Evolutionary conservation across 2,797 vertebrate species (phyloP), one percentile per base, ranked within the genome.

Genomic region (Spondyliosoma cantharus): DNA sequence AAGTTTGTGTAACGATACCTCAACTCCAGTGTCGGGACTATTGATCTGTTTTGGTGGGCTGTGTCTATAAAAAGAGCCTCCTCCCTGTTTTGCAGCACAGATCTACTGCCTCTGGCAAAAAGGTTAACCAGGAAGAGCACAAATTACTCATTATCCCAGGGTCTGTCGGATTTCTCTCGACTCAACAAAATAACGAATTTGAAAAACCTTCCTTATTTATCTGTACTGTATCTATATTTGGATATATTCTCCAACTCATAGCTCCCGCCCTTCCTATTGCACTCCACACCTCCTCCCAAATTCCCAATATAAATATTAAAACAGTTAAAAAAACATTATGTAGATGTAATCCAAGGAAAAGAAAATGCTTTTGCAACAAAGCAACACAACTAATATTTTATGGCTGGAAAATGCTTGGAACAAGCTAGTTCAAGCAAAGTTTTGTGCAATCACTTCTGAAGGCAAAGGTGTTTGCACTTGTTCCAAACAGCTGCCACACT

Each of bases 41-140:
- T 90, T 25, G 89, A 92, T 87, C 78, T 90, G 89, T 82, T 89
- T 86, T 81, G 67, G 53, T 80, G 71, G 42, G 22, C 43, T 16
- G 64, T 48, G 49, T 48, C 90, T 91, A 90, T 93, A 90, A 92
- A 93, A 94, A 90, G 84, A 81, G 42, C 48, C 72, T 76, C 25
- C 17, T 53, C 71, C 43, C 56, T 68, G 64, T 70, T 71, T 84
- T 64, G 78, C 70, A 76, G 82, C 66, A 62, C 37, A 76, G 64
- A 79, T 87, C 67, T 50, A 15, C 42, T 87, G 81, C 74, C 72
- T 63, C 66, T 57, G 59, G 17, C 15, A 16, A 7, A 1, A 76
- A 64, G 42, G 67, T 54, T 86, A 65, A 81, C 78, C 82, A 37
- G 24, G 53, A 78, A 69, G 61, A 53, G 71, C 24, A 57, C 54